These are phyloP conservation scores for Temnopleurus reevesii DNA, from an alignment of 53 echinoderm and acorn worm genomes.

Conservation along the genomic window DNA sequence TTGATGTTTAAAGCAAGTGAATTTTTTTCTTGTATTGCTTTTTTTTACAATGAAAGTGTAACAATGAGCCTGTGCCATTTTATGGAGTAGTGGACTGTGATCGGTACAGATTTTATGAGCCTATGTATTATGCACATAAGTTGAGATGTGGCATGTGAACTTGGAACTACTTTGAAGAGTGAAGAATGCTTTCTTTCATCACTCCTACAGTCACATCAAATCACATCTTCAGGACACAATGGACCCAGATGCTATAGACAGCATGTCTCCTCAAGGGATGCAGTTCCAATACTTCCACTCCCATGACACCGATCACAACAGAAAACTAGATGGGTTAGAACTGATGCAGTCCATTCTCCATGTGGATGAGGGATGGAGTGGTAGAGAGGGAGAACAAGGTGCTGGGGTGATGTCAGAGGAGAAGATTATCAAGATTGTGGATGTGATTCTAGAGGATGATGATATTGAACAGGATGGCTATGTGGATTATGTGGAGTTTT, in stretches of 20 bases:
- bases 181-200: conserved; percentile 20
- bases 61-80: no score
- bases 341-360: conserved; percentile 74
- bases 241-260: conserved; percentile 57
- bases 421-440: conserved; percentile 59
- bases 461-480: conserved; percentile 72
- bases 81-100: no score
- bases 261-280: conserved; percentile 66
- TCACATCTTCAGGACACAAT: conserved; percentile 61
- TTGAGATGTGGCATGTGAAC: neutral
- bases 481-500: conserved; percentile 75
- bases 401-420: conserved; percentile 50
- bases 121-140: no score
- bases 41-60: no score
- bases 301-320: conserved; percentile 72
- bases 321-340: conserved; percentile 78
- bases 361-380: conserved; percentile 45
- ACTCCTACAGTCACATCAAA: conserved; percentile 67
- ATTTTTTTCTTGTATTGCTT: no score
- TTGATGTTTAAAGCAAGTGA: no score
- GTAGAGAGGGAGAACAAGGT: neutral
- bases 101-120: no score
- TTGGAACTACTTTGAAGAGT: neutral
- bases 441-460: conserved; percentile 64
- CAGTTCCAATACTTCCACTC: conserved; percentile 78